Percentiles rank a stretch among this genome's conserved stretches.
Conservation (phyloP, 1,140 invertebrate genomes). For the Listronotus oregonensis region DNA sequence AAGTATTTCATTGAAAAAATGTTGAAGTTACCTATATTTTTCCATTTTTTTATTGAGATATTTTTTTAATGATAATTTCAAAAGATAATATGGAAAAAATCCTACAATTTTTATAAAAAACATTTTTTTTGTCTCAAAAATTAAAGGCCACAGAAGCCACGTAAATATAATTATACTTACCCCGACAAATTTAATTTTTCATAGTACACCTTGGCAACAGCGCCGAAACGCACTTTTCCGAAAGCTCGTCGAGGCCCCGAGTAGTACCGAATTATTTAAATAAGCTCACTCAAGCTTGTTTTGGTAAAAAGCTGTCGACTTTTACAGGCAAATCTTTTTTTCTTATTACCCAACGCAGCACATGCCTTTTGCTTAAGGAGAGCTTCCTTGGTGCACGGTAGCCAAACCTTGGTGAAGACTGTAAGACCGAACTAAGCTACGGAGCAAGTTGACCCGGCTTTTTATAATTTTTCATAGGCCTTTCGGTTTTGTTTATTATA, state of each 20-base stretch:
- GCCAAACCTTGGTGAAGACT: too few relatives aligned
- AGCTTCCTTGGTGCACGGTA: background rate
- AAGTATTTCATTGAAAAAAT: too few relatives aligned
- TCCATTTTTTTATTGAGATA: too few relatives aligned
- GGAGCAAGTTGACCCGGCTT: background rate
- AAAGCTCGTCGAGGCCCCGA: slow-evolving; percentile 16
- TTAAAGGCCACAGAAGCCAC: too few relatives aligned
- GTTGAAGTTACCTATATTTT: too few relatives aligned
- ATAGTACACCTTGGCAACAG: slow-evolving; percentile 12
- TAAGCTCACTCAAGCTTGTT: slow-evolving; percentile 24
- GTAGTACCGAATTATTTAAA: slow-evolving; percentile 30
- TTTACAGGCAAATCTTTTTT: slow-evolving; percentile 21
- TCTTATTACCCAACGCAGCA: background rate
- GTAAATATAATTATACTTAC: too few relatives aligned
- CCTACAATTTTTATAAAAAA: too few relatives aligned
- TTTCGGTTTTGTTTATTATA: background rate
- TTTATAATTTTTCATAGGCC: slow-evolving; percentile 18
- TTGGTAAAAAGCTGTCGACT: slow-evolving; percentile 36
- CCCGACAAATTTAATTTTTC: background rate
- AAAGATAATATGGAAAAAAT: too few relatives aligned
- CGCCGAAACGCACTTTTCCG: slow-evolving; percentile 11
- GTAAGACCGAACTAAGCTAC: slow-evolving; percentile 1
- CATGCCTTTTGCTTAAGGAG: slow-evolving; percentile 10
- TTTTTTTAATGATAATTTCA: too few relatives aligned
- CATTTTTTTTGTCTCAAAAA: too few relatives aligned